Conservation (phyloP, 1,140 invertebrate species). For the Meloidogyne hapla region DNA sequence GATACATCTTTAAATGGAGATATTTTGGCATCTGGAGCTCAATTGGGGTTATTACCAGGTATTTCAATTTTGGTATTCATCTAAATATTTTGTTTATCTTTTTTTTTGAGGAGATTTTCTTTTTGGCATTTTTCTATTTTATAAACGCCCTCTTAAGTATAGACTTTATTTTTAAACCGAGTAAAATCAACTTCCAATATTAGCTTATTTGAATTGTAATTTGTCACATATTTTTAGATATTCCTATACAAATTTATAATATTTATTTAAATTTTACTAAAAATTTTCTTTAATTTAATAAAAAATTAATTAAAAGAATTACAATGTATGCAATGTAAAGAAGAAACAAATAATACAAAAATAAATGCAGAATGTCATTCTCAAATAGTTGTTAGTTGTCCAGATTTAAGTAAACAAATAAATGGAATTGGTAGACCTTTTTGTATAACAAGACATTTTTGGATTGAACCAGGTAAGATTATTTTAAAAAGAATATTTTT, state of each 20-base stretch:
- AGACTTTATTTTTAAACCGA: no score
- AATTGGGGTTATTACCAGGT: conserved; percentile 1
- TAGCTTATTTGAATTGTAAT: no score
- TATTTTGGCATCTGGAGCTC: conserved; percentile 1
- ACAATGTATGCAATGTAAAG: conserved; percentile 39
- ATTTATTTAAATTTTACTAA: conserved; percentile 18
- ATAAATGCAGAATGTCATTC: conserved; percentile 23
- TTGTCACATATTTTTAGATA: no score
- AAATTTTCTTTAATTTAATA: no score
- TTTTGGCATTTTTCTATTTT: no score
- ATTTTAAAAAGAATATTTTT: not conserved
- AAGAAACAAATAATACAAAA: conserved; percentile 34
- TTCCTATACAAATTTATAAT: not conserved
- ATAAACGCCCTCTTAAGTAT: no score
- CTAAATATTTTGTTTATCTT: no score
- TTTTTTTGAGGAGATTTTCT: no score
- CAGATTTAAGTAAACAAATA: conserved; percentile 6
- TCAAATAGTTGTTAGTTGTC: conserved; percentile 35
- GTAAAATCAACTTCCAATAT: no score
- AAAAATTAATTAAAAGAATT: conserved; percentile 16
- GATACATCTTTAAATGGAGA: not conserved
- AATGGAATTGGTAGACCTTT: conserved; percentile 30
- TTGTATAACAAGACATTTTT: conserved; percentile 54
- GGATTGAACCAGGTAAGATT: conserved; percentile 29
- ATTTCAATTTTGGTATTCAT: not conserved